Conservation (phyloP, 2,797 vertebrate genomes). For the Lacerta agilis region DNA sequence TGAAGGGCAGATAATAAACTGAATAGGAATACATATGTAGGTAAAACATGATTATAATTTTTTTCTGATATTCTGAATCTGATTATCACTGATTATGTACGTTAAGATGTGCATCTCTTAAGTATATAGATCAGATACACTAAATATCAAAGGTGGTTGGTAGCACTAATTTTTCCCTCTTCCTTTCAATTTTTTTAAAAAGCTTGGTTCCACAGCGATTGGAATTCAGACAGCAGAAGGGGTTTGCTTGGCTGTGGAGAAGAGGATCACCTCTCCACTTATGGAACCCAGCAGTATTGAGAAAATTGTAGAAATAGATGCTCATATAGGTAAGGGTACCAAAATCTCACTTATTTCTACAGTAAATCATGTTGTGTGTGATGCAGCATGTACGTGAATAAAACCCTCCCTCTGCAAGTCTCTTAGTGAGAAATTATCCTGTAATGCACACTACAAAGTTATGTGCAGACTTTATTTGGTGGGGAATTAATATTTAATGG, state of each 20-base stretch:
- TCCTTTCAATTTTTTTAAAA: conserved; percentile 18
- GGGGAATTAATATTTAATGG: not conserved
- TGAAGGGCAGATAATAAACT: too few relatives aligned
- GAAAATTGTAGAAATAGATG: conserved; percentile 98
- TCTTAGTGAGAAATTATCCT: not conserved
- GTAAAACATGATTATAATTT: not conserved
- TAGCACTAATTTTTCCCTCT: conserved; percentile 27
- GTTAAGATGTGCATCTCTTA: not conserved
- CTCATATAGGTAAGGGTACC: conserved; percentile 88
- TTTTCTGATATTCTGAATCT: not conserved
- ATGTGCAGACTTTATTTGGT: not conserved
- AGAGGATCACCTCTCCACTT: conserved; percentile 96
- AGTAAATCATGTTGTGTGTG: not conserved
- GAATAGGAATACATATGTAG: not conserved
- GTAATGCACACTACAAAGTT: not conserved
- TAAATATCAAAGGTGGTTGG: not conserved
- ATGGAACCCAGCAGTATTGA: conserved; percentile 99
- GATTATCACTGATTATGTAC: not conserved
- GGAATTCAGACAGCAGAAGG: conserved; percentile 98
- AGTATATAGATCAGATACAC: not conserved
- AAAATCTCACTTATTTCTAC: not conserved
- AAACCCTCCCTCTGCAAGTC: not conserved
- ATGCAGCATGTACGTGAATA: fast-evolving
- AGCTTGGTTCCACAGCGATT: conserved; percentile 98
- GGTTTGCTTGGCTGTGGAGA: conserved; percentile 97